Evolutionary conservation across 2,113 vertebrate species (phyloP).

Genomic region (Cephalopterus ornatus): DNA sequence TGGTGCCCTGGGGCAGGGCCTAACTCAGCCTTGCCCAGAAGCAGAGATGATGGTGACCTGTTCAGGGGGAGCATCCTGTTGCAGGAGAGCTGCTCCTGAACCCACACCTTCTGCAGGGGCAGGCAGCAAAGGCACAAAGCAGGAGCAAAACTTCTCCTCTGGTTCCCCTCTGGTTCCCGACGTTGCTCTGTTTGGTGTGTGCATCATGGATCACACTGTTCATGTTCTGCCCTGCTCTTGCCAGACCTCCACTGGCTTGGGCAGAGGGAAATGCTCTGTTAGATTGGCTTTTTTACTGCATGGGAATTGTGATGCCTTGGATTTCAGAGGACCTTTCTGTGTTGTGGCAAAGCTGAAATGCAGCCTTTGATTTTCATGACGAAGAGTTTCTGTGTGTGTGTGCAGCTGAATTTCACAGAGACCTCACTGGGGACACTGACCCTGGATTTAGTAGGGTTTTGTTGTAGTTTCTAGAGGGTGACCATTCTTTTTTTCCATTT

Average conservation of each 20-base stretch:
- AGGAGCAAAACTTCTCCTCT: background rate
- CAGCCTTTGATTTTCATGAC: background rate
- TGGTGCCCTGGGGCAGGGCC: background rate
- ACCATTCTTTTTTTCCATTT: background rate
- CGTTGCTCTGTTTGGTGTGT: background rate
- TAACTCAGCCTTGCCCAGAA: background rate
- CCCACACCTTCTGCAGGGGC: background rate
- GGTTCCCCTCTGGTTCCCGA: background rate
- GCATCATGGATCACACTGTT: background rate
- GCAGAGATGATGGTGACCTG: background rate
- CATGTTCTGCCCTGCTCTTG: background rate
- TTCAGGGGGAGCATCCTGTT: fast-evolving
- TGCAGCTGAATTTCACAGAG: background rate
- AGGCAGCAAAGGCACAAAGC: background rate
- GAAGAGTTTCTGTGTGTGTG: background rate
- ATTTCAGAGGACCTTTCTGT: background rate
- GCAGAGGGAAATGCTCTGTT: background rate
- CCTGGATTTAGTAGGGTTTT: background rate
- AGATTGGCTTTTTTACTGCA: background rate
- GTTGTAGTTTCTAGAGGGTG: background rate
- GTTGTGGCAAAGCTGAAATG: background rate
- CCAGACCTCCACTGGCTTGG: background rate
- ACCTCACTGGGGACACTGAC: background rate
- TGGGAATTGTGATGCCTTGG: background rate
- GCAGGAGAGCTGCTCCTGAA: background rate